Base-by-base conservation (phyloP, 2,797 vertebrate species). In the Galagoides demidoff region DNA sequence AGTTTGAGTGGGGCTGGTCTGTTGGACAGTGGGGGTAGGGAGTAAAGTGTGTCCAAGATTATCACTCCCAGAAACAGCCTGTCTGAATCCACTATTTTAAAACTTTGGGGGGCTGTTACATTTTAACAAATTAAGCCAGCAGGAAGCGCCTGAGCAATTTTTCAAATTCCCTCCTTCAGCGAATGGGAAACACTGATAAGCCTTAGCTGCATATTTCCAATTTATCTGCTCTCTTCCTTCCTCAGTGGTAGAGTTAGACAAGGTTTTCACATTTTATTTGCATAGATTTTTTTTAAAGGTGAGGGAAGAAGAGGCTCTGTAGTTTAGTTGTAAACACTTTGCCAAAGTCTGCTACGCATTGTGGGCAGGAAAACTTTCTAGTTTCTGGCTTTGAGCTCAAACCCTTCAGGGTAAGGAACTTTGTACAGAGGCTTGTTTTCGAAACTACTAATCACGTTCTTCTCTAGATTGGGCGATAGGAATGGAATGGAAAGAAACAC, bases 1-100 rank as follows among this genome's bases (percentile, higher is more conserved):
- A 82, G n/a, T 45, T 86, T 7, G 2, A 12, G 39, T 45, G 49
- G 12, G 1, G 0, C 20, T 23, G 20, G 1, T 92, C 22, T 63
- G 5, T 43, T 17, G 1, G n/a, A 22, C 0, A 4, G 14, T 12
- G 31, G 2, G 29, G 2, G 4, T 13, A 70, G 2, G 23, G 5
- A 16, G 9, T 2, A 49, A 23, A 27, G 29, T 13, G 19, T n/a
- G 12, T 37, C 61, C 1, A 5, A 85, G 55, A 71, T 10, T 49
- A 4, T 23, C 49, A 19, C 34, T 57, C n/a, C 22, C 9, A 43
- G 57, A 78, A 89, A 45, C 7, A 37, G 19, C 17, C 64, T 76
- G 0, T 34, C 39, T 37, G 31, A 78, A 92, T 68, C 14, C 22
- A 61, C 37, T 59, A 3, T 39, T 91, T 91, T 83, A 20, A 77